phyloP scores from a whole-genome alignment of 2,797 vertebrate species.

The Eulemur coronatus region DNA sequence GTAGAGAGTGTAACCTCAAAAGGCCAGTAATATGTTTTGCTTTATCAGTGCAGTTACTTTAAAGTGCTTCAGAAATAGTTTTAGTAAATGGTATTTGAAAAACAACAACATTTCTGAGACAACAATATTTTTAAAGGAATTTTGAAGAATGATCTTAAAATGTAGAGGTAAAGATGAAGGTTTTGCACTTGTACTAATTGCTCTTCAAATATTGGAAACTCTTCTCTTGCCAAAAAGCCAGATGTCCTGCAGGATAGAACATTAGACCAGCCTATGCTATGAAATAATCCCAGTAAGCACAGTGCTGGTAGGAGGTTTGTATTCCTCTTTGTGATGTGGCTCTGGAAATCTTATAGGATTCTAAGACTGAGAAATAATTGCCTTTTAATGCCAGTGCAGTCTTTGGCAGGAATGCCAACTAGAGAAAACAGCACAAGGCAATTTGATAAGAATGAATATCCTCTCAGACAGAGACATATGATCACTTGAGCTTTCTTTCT shows the following conservation, averaged over 20 bases:
- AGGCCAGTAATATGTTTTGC: background rate
- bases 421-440: constrained; percentile 1
- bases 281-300: background rate
- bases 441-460: background rate
- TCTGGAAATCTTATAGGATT: background rate
- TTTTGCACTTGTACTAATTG: background rate
- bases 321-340: constrained; percentile 5
- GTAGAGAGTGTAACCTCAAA: background rate
- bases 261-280: background rate
- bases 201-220: constrained; percentile 9
- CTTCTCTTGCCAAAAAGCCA: background rate
- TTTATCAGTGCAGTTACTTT: background rate
- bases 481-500: background rate
- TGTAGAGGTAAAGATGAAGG: background rate
- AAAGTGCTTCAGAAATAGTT: background rate
- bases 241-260: background rate
- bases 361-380: constrained; percentile 56
- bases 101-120: background rate
- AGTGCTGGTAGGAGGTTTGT: background rate
- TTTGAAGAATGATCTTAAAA: background rate
- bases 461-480: background rate
- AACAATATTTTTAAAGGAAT: background rate
- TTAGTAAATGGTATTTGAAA: background rate
- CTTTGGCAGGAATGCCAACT: constrained; percentile 31
- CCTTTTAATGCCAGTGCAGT: constrained; percentile 44